A percentile compares a stretch with the other conserved stretches of the same genome.
Conservation (phyloP, 1,140 invertebrate genomes). For the Bombus terrestris region DNA sequence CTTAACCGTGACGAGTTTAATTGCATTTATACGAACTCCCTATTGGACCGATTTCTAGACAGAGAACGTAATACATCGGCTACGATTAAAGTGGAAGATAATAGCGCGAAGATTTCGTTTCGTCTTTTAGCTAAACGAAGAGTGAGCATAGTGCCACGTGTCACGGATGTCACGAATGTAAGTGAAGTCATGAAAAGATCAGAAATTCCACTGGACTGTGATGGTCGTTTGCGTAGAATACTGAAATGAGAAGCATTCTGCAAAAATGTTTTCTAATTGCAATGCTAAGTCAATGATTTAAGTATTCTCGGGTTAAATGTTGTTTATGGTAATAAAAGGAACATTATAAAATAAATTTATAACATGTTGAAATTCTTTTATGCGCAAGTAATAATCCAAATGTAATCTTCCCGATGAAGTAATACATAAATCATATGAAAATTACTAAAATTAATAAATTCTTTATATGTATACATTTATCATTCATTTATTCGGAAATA, state of each 20-base stretch:
- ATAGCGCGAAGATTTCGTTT: not conserved
- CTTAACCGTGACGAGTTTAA: slow-evolving; percentile 8
- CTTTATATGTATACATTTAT: not conserved
- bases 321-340: no score
- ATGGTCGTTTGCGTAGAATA: not conserved
- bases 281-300: not conserved
- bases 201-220: not conserved
- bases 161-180: not conserved
- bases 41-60: not conserved
- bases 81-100: not conserved
- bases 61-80: no score
- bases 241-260: not conserved
- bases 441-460: not conserved
- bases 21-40: not conserved
- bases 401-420: not conserved
- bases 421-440: not conserved
- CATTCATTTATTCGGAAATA: not conserved
- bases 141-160: not conserved
- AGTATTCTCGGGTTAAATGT: no score
- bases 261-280: not conserved
- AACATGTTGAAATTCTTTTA: not conserved
- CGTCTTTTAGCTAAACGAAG: not conserved
- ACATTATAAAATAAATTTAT: not conserved
- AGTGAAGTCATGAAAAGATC: slow-evolving; percentile 9
- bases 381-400: not conserved